These are phyloP conservation scores for Drosophila melanogaster DNA, from an alignment of 1,140 invertebrate genomes.

Conservation along the genomic window Release_6_plus_ISO1_MT NT_033779.5:3100501-3101000, in stretches of 20 bases:
- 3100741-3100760: slow-evolving; percentile 50
- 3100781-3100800: slow-evolving; percentile 73
- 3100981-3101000: neutral
- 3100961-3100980: neutral
- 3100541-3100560: slow-evolving; percentile 57
- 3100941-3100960: neutral
- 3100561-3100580: slow-evolving; percentile 27
- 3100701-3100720: slow-evolving; percentile 63
- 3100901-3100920: slow-evolving; percentile 17
- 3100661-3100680: slow-evolving; percentile 6
- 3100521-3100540: slow-evolving; percentile 38
- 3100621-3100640: slow-evolving; percentile 73
- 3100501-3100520: slow-evolving; percentile 57
- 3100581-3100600: slow-evolving; percentile 44
- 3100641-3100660: slow-evolving; percentile 46
- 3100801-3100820: slow-evolving; percentile 63
- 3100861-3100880: slow-evolving; percentile 10
- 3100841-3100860: slow-evolving; percentile 8
- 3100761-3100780: slow-evolving; percentile 67
- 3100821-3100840: slow-evolving; percentile 46
- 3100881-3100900: slow-evolving; percentile 27
- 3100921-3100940: neutral
- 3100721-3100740: slow-evolving; percentile 76
- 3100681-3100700: slow-evolving; percentile 14
- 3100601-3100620: slow-evolving; percentile 50